Percentiles rank a stretch among this genome's conserved stretches.
Evolutionary conservation across 2,888 invertebrate species (phyloP).

Genomic region (Drosophila eohydei): DNA sequence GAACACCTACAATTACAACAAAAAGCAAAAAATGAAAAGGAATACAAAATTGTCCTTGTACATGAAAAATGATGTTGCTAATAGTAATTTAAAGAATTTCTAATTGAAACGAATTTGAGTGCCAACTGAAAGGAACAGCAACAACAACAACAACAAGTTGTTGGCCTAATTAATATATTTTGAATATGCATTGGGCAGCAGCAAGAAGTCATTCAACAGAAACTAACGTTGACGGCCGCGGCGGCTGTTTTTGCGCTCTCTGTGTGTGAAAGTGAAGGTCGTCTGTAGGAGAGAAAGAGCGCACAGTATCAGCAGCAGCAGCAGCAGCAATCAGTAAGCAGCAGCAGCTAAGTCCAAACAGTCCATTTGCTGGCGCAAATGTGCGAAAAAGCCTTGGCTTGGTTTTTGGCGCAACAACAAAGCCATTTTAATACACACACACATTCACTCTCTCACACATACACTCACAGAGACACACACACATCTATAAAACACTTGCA

Average conservation of each 20-base stretch:
- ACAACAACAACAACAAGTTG: slow-evolving; percentile 43
- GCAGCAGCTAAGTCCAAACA: slow-evolving; percentile 49
- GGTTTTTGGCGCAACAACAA: slow-evolving; percentile 78
- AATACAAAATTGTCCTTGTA: slow-evolving; percentile 60
- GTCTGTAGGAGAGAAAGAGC: slow-evolving; percentile 76
- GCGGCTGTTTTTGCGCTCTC: slow-evolving; percentile 33
- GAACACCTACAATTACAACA: slow-evolving; percentile 26
- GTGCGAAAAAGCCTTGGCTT: slow-evolving; percentile 79
- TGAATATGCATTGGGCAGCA: slow-evolving; percentile 32
- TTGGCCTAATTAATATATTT: slow-evolving; percentile 64
- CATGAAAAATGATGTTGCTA: slow-evolving; percentile 38
- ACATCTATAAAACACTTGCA: slow-evolving; percentile 19
- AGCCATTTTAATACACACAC: slow-evolving; percentile 46
- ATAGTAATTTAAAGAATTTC: slow-evolving; percentile 25
- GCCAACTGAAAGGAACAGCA: slow-evolving; percentile 26
- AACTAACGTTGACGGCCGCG: slow-evolving; percentile 47
- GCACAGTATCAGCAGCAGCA: slow-evolving; percentile 44
- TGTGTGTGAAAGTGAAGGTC: slow-evolving; percentile 72
- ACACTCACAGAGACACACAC: not conserved
- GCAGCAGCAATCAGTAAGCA: slow-evolving; percentile 16
- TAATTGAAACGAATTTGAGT: slow-evolving; percentile 28
- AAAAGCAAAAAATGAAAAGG: slow-evolving; percentile 13
- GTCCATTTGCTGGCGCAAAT: slow-evolving; percentile 67
- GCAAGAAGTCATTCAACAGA: slow-evolving; percentile 51
- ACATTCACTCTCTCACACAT: slow-evolving; percentile 8